phyloP scores from a whole-genome alignment of 2,888 invertebrate genomes.

The Phaonia tiefii region DNA sequence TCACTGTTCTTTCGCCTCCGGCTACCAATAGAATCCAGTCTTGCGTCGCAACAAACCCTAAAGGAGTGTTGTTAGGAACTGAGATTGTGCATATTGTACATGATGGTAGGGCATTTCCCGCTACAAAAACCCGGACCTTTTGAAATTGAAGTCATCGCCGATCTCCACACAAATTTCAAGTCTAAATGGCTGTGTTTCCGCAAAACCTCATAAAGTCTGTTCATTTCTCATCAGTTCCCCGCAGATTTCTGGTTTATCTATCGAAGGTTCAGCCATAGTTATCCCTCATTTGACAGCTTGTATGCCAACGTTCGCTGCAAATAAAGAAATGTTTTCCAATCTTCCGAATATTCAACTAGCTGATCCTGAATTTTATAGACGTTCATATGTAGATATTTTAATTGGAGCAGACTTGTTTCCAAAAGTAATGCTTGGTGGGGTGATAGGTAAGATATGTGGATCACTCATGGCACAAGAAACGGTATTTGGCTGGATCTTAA shows the following conservation, averaged over 20 bases:
- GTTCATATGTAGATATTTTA: not conserved
- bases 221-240: conserved; percentile 20
- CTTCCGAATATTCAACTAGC: not conserved
- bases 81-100: conserved; percentile 46
- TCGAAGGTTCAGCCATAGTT: conserved; percentile 25
- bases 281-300: conserved; percentile 45
- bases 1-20: not conserved
- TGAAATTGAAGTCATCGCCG: conserved; percentile 36
- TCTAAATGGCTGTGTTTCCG: conserved; percentile 26
- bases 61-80: conserved; percentile 43
- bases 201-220: conserved; percentile 30
- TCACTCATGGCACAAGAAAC: not conserved
- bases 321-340: not conserved
- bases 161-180: conserved; percentile 37
- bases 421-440: not conserved
- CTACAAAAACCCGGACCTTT: conserved; percentile 28
- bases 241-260: not conserved
- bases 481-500: not conserved
- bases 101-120: not conserved
- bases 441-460: not conserved
- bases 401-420: not conserved
- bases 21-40: conserved; percentile 13
- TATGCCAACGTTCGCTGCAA: conserved; percentile 18
- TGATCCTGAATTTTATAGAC: not conserved
- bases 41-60: conserved; percentile 8